Conservation (phyloP, 2,113 vertebrate species). For the Ursus arctos region DNA sequence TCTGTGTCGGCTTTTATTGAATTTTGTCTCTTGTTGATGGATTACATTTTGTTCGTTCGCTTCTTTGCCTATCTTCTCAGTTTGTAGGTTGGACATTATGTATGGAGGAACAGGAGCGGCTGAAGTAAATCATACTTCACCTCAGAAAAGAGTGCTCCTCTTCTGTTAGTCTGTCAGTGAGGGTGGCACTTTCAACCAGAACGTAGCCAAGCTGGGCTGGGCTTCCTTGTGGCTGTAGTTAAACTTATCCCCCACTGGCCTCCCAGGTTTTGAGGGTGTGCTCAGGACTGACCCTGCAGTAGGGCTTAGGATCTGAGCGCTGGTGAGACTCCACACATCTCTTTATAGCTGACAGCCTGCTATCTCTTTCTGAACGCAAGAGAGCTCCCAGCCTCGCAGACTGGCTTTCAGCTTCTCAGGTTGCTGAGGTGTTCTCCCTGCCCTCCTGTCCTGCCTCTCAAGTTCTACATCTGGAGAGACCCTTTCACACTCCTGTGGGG, state of each 20-base stretch:
- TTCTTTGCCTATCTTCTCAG: background rate
- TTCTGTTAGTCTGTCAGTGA: background rate
- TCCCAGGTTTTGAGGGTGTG: background rate
- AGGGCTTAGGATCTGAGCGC: background rate
- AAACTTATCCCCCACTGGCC: background rate
- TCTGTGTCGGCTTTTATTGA: background rate
- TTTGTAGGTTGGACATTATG: background rate
- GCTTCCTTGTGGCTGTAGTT: background rate
- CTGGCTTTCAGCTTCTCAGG: background rate
- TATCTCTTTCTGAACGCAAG: background rate
- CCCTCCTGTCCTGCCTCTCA: background rate
- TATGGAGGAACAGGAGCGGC: background rate
- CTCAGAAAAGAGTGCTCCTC: background rate
- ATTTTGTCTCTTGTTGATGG: background rate
- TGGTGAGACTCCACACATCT: background rate
- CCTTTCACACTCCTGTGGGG: background rate
- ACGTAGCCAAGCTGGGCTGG: background rate
- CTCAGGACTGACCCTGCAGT: background rate
- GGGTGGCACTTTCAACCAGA: background rate
- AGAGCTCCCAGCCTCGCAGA: too few relatives aligned
- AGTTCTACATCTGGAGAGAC: background rate
- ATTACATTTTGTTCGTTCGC: background rate
- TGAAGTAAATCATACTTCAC: background rate
- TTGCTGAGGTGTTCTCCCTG: background rate
- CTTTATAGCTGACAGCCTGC: background rate